These are phyloP conservation scores for Epistrophe eligans DNA, from an alignment of 2,888 invertebrate species.

Conservation along the genomic window DNA sequence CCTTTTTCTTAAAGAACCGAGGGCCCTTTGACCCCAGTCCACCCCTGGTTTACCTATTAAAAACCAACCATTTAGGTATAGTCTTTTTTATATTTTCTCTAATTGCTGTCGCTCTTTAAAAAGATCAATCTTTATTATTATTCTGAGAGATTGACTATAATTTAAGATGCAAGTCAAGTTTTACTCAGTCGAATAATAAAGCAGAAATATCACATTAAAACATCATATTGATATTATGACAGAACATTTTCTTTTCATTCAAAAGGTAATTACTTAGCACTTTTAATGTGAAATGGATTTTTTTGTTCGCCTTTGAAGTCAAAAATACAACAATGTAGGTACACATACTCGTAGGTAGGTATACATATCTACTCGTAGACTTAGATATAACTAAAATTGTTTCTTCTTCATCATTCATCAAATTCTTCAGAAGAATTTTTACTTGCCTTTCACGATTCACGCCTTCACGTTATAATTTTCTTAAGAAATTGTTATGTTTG, in stretches of 20 bases:
- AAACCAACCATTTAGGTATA: no score
- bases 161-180: not conserved
- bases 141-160: not conserved
- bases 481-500: conserved; percentile 51
- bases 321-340: not conserved
- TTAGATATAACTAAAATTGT: not conserved
- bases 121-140: no score
- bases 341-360: no score
- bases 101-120: no score
- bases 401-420: conserved; percentile 6
- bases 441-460: conserved; percentile 1
- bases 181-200: not conserved
- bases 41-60: no score
- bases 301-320: not conserved
- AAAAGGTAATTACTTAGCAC: conserved; percentile 14
- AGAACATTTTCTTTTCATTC: not conserved
- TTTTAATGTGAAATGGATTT: not conserved
- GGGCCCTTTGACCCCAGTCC: no score
- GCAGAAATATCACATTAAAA: not conserved
- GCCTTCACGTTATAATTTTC: conserved; percentile 13
- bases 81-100: no score
- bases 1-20: no score
- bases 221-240: not conserved
- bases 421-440: conserved; percentile 3
- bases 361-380: no score